Conservation (phyloP, 2,888 invertebrate genomes). For the Drosophila nr. perissopoda region DNA sequence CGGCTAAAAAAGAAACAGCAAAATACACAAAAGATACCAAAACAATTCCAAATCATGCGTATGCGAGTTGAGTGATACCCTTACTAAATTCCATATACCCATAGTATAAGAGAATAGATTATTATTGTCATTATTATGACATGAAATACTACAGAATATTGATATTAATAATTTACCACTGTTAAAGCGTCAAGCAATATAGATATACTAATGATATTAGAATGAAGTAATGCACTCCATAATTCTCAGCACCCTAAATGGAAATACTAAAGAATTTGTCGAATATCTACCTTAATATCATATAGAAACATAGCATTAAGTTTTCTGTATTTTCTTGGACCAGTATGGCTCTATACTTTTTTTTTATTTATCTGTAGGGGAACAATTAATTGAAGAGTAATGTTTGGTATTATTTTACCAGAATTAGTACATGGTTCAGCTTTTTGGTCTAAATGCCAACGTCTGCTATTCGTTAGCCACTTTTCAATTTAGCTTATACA, state of each 20-base stretch:
- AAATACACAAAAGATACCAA: conserved; percentile 1
- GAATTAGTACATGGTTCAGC: conserved; percentile 24
- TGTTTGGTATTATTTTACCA: conserved; percentile 25
- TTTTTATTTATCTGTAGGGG: conserved; percentile 5
- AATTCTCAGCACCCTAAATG: background rate
- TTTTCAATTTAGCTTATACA: conserved; percentile 57
- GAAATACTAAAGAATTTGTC: background rate
- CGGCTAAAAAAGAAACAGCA: conserved; percentile 40
- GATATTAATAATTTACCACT: background rate
- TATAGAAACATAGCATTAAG: background rate
- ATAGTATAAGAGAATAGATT: background rate
- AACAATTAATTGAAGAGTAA: conserved; percentile 12
- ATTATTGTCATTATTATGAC: background rate
- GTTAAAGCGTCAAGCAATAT: background rate
- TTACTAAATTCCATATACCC: background rate
- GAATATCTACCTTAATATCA: background rate
- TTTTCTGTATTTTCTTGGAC: background rate
- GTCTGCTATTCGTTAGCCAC: conserved; percentile 60
- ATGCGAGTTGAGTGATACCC: background rate
- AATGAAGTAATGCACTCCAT: background rate
- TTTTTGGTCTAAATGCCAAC: conserved; percentile 40
- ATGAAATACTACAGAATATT: background rate
- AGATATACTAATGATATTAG: background rate
- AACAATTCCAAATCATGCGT: background rate
- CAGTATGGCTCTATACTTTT: background rate